A percentile compares a stretch with the other conserved stretches of the same genome.
phyloP scores from a whole-genome alignment of 2,113 vertebrate genomes.

The Lampris incognitus region DNA sequence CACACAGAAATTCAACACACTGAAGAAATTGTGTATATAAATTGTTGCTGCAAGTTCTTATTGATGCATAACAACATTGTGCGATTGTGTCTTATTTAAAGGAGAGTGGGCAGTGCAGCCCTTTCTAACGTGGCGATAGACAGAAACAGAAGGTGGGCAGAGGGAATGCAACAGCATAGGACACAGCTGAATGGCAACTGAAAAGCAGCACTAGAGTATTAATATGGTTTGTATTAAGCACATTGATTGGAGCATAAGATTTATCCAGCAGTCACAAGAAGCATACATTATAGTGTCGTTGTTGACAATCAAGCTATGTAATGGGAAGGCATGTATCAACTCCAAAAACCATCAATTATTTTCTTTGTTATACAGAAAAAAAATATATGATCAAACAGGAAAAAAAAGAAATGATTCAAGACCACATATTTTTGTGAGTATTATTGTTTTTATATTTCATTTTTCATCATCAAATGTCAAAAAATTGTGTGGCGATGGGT shows the following conservation, averaged over 20 bases:
- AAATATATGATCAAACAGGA: slow-evolving; percentile 22
- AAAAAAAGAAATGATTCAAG: slow-evolving; percentile 43
- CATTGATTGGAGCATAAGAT: neutral
- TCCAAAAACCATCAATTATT: slow-evolving; percentile 12
- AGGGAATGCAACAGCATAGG: neutral
- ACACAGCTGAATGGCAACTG: too few species aligned
- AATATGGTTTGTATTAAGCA: too few species aligned
- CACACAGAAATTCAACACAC: slow-evolving; percentile 1
- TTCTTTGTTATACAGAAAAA: slow-evolving; percentile 11
- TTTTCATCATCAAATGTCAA: slow-evolving; percentile 39
- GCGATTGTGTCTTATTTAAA: neutral
- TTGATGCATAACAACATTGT: slow-evolving; percentile 21
- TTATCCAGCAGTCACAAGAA: slow-evolving; percentile 15
- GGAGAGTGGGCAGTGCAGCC: neutral
- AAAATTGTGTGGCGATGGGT: slow-evolving; percentile 56
- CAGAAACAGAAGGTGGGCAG: neutral
- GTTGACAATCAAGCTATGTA: slow-evolving; percentile 63
- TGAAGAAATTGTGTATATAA: slow-evolving; percentile 4
- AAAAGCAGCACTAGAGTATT: too few species aligned
- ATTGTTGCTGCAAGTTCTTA: slow-evolving; percentile 21
- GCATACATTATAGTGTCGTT: slow-evolving; percentile 31
- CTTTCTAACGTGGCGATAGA: neutral
- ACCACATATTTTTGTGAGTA: slow-evolving; percentile 64
- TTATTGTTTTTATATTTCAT: slow-evolving; percentile 60
- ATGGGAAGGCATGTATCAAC: slow-evolving; percentile 9